Evolutionary conservation across 2,888 invertebrate species (phyloP).

Genomic region (Megamerina dolium): DNA sequence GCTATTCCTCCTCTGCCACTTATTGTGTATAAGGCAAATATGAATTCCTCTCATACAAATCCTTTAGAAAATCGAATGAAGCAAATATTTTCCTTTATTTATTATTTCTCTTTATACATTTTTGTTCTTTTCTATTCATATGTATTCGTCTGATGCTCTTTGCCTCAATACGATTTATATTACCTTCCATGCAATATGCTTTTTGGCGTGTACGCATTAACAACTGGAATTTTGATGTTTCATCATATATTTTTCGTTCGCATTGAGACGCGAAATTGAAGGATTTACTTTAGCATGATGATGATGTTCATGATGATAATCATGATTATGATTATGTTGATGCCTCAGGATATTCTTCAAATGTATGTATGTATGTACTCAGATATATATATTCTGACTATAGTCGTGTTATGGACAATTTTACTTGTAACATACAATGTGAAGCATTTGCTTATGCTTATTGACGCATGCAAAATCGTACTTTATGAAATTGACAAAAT

Average conservation of each 20-base stretch:
- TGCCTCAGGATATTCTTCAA: too few species aligned
- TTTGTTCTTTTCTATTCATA: background rate
- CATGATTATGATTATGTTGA: too few species aligned
- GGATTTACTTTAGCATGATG: conserved; percentile 10
- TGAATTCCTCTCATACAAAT: conserved; percentile 13
- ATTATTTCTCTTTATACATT: background rate
- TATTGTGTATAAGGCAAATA: conserved; percentile 3
- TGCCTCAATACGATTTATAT: too few species aligned
- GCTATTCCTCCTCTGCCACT: background rate
- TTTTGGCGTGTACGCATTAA: background rate
- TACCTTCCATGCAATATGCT: background rate
- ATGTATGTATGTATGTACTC: too few species aligned
- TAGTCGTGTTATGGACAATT: too few species aligned
- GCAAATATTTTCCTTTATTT: conserved; percentile 6
- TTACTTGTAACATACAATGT: too few species aligned
- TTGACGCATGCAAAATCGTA: conserved; percentile 6
- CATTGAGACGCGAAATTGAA: conserved; percentile 15
- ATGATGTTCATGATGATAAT: too few species aligned
- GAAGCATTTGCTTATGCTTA: too few species aligned
- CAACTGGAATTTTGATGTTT: conserved; percentile 4
- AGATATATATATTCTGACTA: too few species aligned
- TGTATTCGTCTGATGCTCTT: too few species aligned
- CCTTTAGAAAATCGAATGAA: conserved; percentile 1
- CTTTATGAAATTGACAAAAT: too few species aligned
- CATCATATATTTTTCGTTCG: background rate